A percentile compares a stretch with the other conserved stretches of the same genome.
phyloP scores from a whole-genome alignment of 2,888 invertebrate species.

The Lucinisca nassula region DNA sequence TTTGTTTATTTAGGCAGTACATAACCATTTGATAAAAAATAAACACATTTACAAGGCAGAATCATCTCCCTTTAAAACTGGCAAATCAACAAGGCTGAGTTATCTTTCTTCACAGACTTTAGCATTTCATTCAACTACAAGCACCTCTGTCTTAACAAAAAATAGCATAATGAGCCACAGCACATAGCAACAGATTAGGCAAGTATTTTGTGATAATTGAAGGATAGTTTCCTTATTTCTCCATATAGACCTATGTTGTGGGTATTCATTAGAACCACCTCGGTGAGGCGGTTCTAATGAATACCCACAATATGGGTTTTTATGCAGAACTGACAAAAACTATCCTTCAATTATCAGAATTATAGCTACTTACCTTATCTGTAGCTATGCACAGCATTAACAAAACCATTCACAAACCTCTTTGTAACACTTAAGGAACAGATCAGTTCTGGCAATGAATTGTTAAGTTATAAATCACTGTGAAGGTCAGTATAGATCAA shows the following conservation, averaged over 20 bases:
- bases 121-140: not conserved
- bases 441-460: no score
- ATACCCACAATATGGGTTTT: not conserved
- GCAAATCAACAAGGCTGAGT: conserved; percentile 1
- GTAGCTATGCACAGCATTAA: no score
- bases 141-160: not conserved
- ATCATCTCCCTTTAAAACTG: not conserved
- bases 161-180: no score
- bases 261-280: not conserved
- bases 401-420: no score
- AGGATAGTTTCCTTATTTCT: not conserved
- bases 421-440: not conserved
- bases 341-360: not conserved
- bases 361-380: no score
- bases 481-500: no score
- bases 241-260: not conserved
- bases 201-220: no score
- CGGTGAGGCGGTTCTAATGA: not conserved
- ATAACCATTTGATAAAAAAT: conserved; percentile 44
- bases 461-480: no score
- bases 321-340: not conserved
- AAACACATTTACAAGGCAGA: conserved; percentile 43
- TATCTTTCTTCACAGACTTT: not conserved
- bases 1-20: conserved; percentile 57
- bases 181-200: no score